Conservation (phyloP, 30 jellyfish, hydroid and myxozoan genomes). For the Nemopilema nomurai region DNA sequence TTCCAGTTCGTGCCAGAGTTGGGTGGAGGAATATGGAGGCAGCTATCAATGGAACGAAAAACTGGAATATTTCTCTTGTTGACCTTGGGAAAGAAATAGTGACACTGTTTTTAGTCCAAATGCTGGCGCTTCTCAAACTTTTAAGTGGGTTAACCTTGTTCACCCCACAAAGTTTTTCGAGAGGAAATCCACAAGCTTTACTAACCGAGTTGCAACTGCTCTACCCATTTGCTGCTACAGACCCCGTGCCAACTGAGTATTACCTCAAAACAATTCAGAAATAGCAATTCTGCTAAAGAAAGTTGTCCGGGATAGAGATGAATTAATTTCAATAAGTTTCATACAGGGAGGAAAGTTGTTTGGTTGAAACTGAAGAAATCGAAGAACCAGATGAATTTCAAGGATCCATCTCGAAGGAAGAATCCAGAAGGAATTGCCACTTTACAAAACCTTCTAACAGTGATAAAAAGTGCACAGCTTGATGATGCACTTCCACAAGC, state of each 20-base stretch:
- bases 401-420: neutral
- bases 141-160: slow-evolving; percentile 10
- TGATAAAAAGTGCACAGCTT: slow-evolving; percentile 26
- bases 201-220: neutral
- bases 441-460: slow-evolving; percentile 40
- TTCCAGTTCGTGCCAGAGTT: neutral
- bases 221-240: slow-evolving; percentile 43
- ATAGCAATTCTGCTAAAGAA: slow-evolving; percentile 12
- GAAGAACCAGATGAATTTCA: neutral
- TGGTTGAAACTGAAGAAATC: neutral
- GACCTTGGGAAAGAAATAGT: neutral
- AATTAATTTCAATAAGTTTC: neutral
- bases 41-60: neutral
- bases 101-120: neutral
- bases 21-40: neutral
- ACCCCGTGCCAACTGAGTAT: slow-evolving; percentile 16
- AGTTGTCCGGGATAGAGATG: slow-evolving; percentile 6
- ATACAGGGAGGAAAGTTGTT: neutral
- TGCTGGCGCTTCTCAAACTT: neutral
- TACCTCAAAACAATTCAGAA: slow-evolving; percentile 15
- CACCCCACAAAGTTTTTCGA: slow-evolving; percentile 18
- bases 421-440: neutral
- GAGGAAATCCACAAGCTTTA: neutral
- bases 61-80: neutral
- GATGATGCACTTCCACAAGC: slow-evolving; percentile 23